Evolutionary conservation across 1,140 invertebrate genomes (phyloP), one percentile per base, ranked within the genome.

Genomic region (Pararge aegeria): DNA sequence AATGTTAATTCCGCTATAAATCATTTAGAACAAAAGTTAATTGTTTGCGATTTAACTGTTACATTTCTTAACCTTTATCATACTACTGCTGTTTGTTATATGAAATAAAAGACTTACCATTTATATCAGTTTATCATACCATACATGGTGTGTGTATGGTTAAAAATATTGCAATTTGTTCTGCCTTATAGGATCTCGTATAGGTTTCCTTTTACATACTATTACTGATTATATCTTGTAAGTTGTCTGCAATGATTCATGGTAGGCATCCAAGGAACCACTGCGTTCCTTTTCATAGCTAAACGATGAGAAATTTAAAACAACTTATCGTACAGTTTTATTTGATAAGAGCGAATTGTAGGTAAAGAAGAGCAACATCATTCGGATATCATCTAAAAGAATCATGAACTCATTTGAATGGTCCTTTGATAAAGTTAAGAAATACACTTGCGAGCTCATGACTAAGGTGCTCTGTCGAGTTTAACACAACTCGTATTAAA

Each of bases 91-190:
- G 34, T n/a, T 19, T 42, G 15, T 42, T 16, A 42, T 9, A 19
- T 4, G 38, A 18, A 18, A 18, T 42, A 3, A 16, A 19, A 19
- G 4, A 40, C 4, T 42, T 18, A 42, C 30, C 38, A 42, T 18
- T 16, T 46, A 24, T 46, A 46, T 24, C 44, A 21, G 20, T 46
- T 46, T 12, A 46, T 20, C 18, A 46, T 20, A 21, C 38, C 20
- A 21, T 24, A 21, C 5, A 24, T 21, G 44, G 44, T 34, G 15
- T 20, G 15, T 44, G 7, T 46, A 46, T 20, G 12, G 19, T 52
- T 37, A 52, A 52, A 52, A 52, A 49, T 57, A 57, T 49, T 57
- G 44, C 55, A 57, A 57, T 57, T 57, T 57, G 55, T 57, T 57
- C 13, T 37, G 44, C 55, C 55, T 56, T 56, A 57, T 48, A 57